Evolutionary conservation across 1,140 invertebrate species (phyloP).

Genomic region (Thaumatotibia leucotreta): DNA sequence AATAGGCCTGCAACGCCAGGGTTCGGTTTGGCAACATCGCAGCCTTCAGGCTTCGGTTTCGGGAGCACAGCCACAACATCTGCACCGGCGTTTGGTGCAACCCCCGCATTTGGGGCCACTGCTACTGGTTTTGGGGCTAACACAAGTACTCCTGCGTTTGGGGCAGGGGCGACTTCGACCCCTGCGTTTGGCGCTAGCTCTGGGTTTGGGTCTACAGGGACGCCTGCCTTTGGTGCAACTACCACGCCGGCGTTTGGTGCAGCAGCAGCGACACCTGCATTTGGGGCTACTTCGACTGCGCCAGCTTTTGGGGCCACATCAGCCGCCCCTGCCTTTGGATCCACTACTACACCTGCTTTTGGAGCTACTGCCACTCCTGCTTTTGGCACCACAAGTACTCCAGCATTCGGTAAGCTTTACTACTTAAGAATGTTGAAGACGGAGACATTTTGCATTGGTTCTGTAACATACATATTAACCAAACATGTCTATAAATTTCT

Average conservation of each 20-base stretch:
- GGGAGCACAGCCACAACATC: constrained; percentile 44
- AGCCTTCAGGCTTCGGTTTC: constrained; percentile 24
- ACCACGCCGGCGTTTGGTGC: constrained; percentile 11
- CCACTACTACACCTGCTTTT: constrained; percentile 24
- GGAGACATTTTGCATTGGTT: constrained; percentile 13
- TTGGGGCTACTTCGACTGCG: constrained; percentile 15
- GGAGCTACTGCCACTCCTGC: constrained; percentile 24
- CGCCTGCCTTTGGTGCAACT: constrained; percentile 35
- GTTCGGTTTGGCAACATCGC: constrained; percentile 36
- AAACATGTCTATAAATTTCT: no score
- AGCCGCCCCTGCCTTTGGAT: constrained; percentile 26
- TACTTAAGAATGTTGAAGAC: constrained; percentile 38
- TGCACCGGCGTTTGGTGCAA: constrained; percentile 38
- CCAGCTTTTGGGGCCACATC: constrained; percentile 21
- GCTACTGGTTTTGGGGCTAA: constrained; percentile 31
- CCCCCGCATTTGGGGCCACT: constrained; percentile 22
- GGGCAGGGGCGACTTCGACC: constrained; percentile 26
- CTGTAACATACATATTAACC: no score
- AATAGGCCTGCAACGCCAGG: constrained; percentile 55
- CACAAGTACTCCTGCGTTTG: constrained; percentile 24
- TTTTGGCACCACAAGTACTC: constrained; percentile 25
- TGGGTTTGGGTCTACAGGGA: constrained; percentile 29
- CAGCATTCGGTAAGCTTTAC: constrained; percentile 34
- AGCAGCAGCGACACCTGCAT: constrained; percentile 18
- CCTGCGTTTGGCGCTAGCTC: constrained; percentile 19